Evolutionary conservation across 2,113 vertebrate species (phyloP).

Genomic region (Tenrec ecaudatus): DNA sequence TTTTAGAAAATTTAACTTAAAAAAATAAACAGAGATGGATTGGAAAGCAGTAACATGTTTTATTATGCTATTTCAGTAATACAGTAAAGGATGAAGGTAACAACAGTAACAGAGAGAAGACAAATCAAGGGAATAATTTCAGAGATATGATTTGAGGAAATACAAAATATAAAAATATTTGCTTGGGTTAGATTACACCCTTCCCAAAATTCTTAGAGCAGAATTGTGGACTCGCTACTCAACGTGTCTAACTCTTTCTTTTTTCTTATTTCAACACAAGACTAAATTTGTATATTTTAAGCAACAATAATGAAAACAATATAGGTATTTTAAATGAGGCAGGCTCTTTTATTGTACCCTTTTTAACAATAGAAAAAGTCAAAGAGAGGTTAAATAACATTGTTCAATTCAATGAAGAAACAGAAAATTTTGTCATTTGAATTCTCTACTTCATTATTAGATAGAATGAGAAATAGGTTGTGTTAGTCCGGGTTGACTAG

Average conservation of each 20-base stretch:
- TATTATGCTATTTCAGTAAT: background rate
- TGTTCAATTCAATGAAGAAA: background rate
- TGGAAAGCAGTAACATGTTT: background rate
- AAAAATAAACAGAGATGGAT: background rate
- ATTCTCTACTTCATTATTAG: background rate
- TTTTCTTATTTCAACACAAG: background rate
- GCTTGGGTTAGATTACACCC: background rate
- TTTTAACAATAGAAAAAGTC: too few relatives aligned
- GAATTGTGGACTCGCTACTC: background rate
- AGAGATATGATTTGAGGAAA: background rate
- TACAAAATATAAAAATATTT: background rate
- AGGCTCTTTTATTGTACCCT: background rate
- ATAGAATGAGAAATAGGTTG: background rate
- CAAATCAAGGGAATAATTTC: conserved; percentile 5
- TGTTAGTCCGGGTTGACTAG: too few relatives aligned
- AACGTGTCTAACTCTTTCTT: background rate
- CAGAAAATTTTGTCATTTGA: background rate
- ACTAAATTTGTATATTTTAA: background rate
- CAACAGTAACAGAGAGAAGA: background rate
- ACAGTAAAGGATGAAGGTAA: background rate
- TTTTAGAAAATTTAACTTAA: background rate
- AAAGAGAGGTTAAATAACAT: background rate
- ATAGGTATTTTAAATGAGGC: background rate
- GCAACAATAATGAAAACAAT: background rate
- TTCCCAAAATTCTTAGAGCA: background rate